Conservation (phyloP, 2,113 vertebrate species). For the Periophthalmus modestus region DNA sequence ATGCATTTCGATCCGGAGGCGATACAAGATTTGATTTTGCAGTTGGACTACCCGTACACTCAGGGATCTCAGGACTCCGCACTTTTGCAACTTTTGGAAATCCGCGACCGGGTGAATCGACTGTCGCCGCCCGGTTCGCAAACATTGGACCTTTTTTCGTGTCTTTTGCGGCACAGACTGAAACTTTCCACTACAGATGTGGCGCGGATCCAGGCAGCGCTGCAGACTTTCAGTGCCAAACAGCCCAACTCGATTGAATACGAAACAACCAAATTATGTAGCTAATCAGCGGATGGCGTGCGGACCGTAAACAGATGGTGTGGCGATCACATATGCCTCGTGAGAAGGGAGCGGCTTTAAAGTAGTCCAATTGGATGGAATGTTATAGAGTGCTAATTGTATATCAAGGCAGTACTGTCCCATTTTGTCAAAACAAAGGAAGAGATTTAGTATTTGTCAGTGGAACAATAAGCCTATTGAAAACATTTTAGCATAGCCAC, state of each 20-base stretch:
- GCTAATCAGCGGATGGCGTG: slow-evolving; percentile 69
- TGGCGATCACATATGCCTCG: slow-evolving; percentile 43
- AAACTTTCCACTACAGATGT: slow-evolving; percentile 81
- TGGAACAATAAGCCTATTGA: neutral
- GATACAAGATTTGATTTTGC: slow-evolving; percentile 83
- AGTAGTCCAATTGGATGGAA: neutral
- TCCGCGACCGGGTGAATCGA: slow-evolving; percentile 82
- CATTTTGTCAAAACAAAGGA: neutral
- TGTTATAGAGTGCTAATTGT: neutral
- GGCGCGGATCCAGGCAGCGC: slow-evolving; percentile 78
- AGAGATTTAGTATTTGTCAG: neutral
- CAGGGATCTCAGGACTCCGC: slow-evolving; percentile 83
- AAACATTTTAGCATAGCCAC: neutral
- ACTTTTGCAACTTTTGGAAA: slow-evolving; percentile 82
- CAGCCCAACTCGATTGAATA: slow-evolving; percentile 81
- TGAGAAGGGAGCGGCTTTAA: slow-evolving; percentile 1
- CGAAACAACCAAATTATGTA: slow-evolving; percentile 85
- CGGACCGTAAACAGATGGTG: slow-evolving; percentile 57
- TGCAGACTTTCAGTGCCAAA: slow-evolving; percentile 82
- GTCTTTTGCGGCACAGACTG: slow-evolving; percentile 80
- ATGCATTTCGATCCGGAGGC: slow-evolving; percentile 86
- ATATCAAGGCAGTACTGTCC: neutral
- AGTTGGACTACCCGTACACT: slow-evolving; percentile 83
- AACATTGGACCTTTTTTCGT: slow-evolving; percentile 81
- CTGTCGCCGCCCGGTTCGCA: slow-evolving; percentile 80